Conservation (phyloP, 2,113 vertebrate species). For the Podilymbus podiceps region DNA sequence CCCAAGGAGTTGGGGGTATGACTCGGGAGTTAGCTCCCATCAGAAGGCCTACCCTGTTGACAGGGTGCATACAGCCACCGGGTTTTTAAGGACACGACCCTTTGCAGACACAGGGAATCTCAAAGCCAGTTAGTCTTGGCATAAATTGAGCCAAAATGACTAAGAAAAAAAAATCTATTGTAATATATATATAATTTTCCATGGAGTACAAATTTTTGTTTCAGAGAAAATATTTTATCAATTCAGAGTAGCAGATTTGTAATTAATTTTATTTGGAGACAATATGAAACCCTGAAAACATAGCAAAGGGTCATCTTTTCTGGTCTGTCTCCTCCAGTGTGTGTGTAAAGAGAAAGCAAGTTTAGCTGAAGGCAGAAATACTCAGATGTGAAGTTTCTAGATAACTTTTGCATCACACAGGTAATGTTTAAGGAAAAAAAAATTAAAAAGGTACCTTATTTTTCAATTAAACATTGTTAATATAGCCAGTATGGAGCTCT, state of each 20-base stretch:
- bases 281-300: background rate
- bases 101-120: background rate
- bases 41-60: background rate
- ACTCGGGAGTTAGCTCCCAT: background rate
- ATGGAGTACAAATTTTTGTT: background rate
- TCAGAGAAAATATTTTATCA: background rate
- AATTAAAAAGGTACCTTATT: background rate
- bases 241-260: background rate
- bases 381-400: background rate
- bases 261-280: background rate
- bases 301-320: background rate
- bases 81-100: background rate
- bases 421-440: background rate
- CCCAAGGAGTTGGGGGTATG: background rate
- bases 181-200: background rate
- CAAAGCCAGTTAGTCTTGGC: background rate
- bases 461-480: background rate
- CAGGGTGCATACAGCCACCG: background rate
- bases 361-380: background rate
- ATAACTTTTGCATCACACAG: background rate
- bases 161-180: background rate
- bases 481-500: background rate
- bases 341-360: background rate
- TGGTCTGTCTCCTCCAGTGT: background rate
- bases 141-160: background rate